These are phyloP conservation scores for Gouania willdenowi DNA, from an alignment of 2,797 vertebrate species.

Conservation along the genomic window DNA sequence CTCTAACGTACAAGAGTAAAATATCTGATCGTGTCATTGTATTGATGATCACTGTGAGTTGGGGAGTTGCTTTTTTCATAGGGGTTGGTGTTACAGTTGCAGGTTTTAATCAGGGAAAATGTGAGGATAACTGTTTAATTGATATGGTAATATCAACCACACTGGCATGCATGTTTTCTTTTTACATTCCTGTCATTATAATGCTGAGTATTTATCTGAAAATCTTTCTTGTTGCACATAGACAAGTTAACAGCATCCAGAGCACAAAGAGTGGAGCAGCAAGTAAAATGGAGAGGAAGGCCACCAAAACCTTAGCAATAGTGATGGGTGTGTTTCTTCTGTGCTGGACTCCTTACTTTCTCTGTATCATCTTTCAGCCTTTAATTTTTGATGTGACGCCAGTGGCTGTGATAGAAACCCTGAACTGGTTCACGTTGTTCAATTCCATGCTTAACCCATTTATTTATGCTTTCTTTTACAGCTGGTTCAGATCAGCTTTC, in stretches of 20 bases:
- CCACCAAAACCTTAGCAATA: constrained; percentile 13
- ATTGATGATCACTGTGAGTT: constrained; percentile 76
- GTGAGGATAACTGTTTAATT: constrained; percentile 3
- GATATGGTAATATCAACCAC: not conserved
- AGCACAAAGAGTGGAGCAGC: not conserved
- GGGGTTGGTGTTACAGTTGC: constrained; percentile 76
- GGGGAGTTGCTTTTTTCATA: constrained; percentile 75
- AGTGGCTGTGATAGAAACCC: constrained; percentile 58
- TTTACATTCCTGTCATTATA: not conserved
- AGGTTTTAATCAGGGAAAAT: constrained; percentile 62
- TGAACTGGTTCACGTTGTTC: constrained; percentile 77
- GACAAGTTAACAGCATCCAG: constrained; percentile 21
- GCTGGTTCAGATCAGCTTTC: constrained; percentile 76
- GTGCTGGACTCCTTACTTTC: constrained; percentile 10
- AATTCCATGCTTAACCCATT: constrained; percentile 84
- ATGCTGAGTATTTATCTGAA: constrained; percentile 5
- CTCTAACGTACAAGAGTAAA: constrained; percentile 25
- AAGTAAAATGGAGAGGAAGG: constrained; percentile 26
- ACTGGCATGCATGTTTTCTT: not conserved
- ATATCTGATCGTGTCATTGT: not conserved
- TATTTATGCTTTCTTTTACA: constrained; percentile 85
- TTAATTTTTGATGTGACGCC: not conserved
- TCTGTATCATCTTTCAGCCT: not conserved
- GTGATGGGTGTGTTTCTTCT: constrained; percentile 24
- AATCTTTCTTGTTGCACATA: constrained; percentile 16